Evolutionary conservation across 2,797 vertebrate genomes (phyloP).

Genomic region (Sorex maritimensis): DNA sequence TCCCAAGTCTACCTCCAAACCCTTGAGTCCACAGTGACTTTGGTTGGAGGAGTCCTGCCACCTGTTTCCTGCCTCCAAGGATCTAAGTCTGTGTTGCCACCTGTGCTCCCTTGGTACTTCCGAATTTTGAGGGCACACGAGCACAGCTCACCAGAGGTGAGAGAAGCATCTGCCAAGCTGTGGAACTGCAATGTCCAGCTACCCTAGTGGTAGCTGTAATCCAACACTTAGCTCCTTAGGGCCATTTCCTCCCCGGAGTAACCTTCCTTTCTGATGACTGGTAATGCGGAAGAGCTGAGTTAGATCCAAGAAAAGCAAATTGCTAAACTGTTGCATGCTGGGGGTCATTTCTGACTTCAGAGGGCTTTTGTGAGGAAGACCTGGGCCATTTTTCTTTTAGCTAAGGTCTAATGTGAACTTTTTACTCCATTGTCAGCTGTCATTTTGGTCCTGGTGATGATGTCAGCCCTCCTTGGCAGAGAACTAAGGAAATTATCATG

Average conservation of each 20-base stretch:
- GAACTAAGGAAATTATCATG: slow-evolving; percentile 50
- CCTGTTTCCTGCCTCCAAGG: background rate
- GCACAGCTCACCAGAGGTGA: background rate
- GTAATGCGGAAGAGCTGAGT: slow-evolving; percentile 18
- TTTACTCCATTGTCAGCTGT: slow-evolving; percentile 31
- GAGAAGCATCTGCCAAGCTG: background rate
- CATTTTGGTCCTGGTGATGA: slow-evolving; percentile 37
- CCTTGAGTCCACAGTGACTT: background rate
- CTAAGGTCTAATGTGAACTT: background rate
- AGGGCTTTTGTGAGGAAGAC: background rate
- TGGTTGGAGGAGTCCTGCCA: background rate
- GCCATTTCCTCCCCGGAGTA: background rate
- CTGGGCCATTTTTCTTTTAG: background rate
- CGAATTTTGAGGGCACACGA: background rate
- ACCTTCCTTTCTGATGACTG: background rate
- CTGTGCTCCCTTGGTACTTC: background rate
- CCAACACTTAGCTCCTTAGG: background rate
- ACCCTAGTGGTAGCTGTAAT: background rate
- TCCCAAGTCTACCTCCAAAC: slow-evolving; percentile 25
- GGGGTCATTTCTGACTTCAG: slow-evolving; percentile 16
- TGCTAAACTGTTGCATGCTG: background rate
- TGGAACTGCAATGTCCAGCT: background rate
- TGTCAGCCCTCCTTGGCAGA: slow-evolving; percentile 32
- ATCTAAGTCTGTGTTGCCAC: background rate
- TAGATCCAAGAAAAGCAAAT: slow-evolving; percentile 11